Base-by-base conservation (phyloP, 2,888 invertebrate genomes). In the Nemoura dubitans region DNA sequence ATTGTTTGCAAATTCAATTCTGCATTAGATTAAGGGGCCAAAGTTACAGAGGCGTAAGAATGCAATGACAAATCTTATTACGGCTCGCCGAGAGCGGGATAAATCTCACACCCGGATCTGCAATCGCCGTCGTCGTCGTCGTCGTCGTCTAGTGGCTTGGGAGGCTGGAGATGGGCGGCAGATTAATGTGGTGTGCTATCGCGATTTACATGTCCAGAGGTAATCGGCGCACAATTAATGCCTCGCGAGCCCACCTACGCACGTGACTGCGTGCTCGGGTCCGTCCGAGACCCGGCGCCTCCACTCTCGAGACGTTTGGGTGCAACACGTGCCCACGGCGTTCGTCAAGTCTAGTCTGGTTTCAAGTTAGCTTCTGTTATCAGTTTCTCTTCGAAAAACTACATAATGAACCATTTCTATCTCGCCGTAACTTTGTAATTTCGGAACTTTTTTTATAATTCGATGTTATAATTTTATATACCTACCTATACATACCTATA, bases 1-100 rank as follows among this genome's bases (percentile, higher is more conserved):
- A 78, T 78, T 78, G 78, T 78, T 78, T 78, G 78, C 78, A 78
- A 78, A 78, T 78, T 78, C 78, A 78, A 21, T 59, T 59, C 59
- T 59, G 59, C 59, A 59, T 59, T 59, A 14, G 14, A 59, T 59
- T 59, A 59, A 59, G 59, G 59, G 14, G 21, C 59, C 59, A 10
- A 21, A 10, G 59, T 21, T 59, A 21, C 16, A 59, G 59, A 59
- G 59, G 59, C 59, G 59, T 59, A 7, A 78, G 28, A 78, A 78
- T 78, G 78, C 78, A 78, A 10, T 78, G 78, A 59, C 59, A 59
- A 59, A 59, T 59, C 59, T 59, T 59, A 59, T 59, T 59, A 21
- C 59, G 59, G 59, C 16, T 59, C 59, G 59, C 6, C 21, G 10
- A 21, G 16, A 21, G 59, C 59, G 59, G 59, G 59, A 59, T 59